phyloP scores from a whole-genome alignment of 2,113 vertebrate species.

The Macaca fascicularis region T2T-MFA8v1.1 NC_088377.1:136846501-136847000 shows the following conservation, averaged over 20 bases:
- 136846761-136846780: constrained; percentile 45
- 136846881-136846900: constrained; percentile 7
- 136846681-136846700: too few species aligned
- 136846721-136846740: neutral
- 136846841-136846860: constrained; percentile 3
- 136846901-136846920: neutral
- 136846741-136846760: constrained; percentile 29
- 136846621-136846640: constrained; percentile 49
- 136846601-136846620: constrained; percentile 73
- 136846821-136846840: neutral
- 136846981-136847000: constrained; percentile 30
- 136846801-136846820: neutral
- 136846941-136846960: neutral
- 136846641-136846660: constrained; percentile 30
- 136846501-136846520: neutral
- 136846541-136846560: neutral
- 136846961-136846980: neutral
- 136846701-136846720: too few species aligned
- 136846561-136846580: constrained; percentile 42
- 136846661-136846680: neutral
- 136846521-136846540: too few species aligned
- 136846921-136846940: too few species aligned
- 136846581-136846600: constrained; percentile 78
- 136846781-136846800: constrained; percentile 44
- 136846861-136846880: neutral